These are phyloP conservation scores for Cephus sareptanus DNA, from an alignment of 2,888 invertebrate genomes.

Conservation along the genomic window DNA sequence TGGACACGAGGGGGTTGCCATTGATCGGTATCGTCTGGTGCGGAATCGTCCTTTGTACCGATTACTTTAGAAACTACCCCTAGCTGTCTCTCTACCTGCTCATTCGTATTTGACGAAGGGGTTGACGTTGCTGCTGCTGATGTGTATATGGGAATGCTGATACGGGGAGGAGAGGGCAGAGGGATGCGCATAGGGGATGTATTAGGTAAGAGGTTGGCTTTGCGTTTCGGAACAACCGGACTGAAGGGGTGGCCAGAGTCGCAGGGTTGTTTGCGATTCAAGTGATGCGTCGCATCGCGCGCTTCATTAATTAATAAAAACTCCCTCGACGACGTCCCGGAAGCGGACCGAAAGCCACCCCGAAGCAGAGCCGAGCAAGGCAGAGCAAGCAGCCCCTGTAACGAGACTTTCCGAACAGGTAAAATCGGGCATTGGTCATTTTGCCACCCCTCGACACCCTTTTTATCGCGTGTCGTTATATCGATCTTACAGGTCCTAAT, in stretches of 20 bases:
- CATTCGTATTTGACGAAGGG: too few relatives aligned
- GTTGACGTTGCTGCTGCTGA: too few relatives aligned
- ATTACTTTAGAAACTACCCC: too few relatives aligned
- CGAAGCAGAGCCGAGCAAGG: neutral
- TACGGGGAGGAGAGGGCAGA: neutral
- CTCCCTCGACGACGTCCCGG: constrained; percentile 3
- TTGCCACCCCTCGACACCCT: too few relatives aligned
- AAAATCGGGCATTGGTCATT: too few relatives aligned
- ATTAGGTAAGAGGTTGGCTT: neutral
- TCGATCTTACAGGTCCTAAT: too few relatives aligned
- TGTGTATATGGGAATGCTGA: neutral
- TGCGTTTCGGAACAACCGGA: neutral
- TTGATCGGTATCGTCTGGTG: too few relatives aligned
- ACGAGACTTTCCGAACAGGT: neutral
- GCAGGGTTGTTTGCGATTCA: constrained; percentile 33
- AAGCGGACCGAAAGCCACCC: too few relatives aligned
- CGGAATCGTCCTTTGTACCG: too few relatives aligned
- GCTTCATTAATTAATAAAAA: constrained; percentile 46
- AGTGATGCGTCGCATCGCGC: constrained; percentile 40
- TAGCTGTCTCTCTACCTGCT: too few relatives aligned
- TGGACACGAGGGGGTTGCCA: too few relatives aligned
- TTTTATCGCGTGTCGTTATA: too few relatives aligned
- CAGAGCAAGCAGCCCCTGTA: neutral
- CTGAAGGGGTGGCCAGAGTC: neutral
- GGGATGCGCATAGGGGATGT: neutral